These are phyloP conservation scores for Solenopsis invicta DNA, from an alignment of 1,140 invertebrate genomes.

Conservation along the genomic window DNA sequence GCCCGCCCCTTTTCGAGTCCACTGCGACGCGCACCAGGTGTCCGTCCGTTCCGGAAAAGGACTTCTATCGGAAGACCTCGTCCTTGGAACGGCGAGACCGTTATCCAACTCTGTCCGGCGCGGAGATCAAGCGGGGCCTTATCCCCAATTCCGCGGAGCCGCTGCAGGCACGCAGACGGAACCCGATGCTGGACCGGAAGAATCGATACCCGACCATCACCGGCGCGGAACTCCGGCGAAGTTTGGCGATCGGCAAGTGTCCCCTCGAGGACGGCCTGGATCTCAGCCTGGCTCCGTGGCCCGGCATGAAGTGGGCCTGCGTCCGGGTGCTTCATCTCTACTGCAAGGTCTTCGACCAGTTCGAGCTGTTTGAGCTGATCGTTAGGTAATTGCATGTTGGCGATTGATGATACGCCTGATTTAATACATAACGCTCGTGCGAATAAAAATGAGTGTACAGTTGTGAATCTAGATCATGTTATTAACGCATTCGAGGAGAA, in stretches of 20 bases:
- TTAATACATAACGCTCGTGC: neutral
- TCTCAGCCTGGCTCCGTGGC: constrained; percentile 89
- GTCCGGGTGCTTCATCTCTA: constrained; percentile 93
- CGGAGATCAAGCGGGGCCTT: constrained; percentile 83
- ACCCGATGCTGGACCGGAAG: constrained; percentile 75
- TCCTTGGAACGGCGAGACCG: constrained; percentile 83
- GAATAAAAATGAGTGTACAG: neutral
- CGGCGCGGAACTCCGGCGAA: constrained; percentile 82
- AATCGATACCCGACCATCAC: constrained; percentile 84
- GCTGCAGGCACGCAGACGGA: constrained; percentile 56
- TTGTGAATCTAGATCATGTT: neutral
- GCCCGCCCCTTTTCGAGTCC: constrained; percentile 74
- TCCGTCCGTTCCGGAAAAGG: constrained; percentile 83
- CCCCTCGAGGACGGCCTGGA: constrained; percentile 85
- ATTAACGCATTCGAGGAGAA: neutral
- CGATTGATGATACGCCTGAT: neutral
- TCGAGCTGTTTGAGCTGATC: constrained; percentile 92
- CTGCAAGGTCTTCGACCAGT: constrained; percentile 93
- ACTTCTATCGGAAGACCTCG: constrained; percentile 82
- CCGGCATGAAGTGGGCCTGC: constrained; percentile 92
- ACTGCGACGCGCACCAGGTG: constrained; percentile 76
- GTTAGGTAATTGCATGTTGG: constrained; percentile 89
- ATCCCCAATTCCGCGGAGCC: constrained; percentile 39
- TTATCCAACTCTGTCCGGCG: constrained; percentile 83
- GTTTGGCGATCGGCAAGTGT: constrained; percentile 82